Evolutionary conservation across 2,888 invertebrate genomes (phyloP).

Genomic region (Buathra laborator): DNA sequence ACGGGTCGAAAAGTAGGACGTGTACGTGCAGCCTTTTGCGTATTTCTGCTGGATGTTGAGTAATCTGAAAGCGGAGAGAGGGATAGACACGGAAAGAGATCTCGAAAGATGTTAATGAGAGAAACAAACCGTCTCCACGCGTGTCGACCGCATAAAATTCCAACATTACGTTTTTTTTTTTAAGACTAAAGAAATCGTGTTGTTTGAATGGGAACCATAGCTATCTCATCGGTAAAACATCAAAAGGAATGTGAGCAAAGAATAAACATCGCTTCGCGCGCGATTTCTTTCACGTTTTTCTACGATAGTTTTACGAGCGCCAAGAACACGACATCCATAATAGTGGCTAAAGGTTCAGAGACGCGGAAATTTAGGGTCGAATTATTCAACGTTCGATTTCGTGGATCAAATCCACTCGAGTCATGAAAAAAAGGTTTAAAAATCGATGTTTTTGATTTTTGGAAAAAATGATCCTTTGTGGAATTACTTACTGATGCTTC

Average conservation of each 20-base stretch:
- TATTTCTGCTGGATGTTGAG: constrained; percentile 86
- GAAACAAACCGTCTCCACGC: background rate
- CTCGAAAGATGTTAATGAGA: background rate
- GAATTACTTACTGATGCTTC: constrained; percentile 58
- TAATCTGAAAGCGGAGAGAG: constrained; percentile 81
- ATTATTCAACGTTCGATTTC: background rate
- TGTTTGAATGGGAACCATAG: background rate
- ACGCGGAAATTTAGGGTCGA: background rate
- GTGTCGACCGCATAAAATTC: background rate
- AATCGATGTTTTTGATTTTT: background rate
- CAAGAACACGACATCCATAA: constrained; percentile 1
- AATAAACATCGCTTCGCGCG: background rate
- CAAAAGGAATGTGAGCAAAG: background rate
- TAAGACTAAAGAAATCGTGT: background rate
- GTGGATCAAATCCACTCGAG: background rate
- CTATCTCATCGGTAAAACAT: background rate
- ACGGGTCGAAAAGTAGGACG: constrained; percentile 86
- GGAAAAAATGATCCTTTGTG: background rate
- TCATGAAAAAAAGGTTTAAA: too few species aligned
- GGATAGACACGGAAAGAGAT: background rate
- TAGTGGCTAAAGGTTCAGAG: background rate
- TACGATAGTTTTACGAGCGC: background rate
- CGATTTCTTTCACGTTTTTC: background rate
- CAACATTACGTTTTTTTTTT: background rate
- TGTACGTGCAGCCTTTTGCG: constrained; percentile 84